These are phyloP conservation scores for Lycia hirtaria DNA, from an alignment of 2,888 invertebrate species.

Conservation along the genomic window DNA sequence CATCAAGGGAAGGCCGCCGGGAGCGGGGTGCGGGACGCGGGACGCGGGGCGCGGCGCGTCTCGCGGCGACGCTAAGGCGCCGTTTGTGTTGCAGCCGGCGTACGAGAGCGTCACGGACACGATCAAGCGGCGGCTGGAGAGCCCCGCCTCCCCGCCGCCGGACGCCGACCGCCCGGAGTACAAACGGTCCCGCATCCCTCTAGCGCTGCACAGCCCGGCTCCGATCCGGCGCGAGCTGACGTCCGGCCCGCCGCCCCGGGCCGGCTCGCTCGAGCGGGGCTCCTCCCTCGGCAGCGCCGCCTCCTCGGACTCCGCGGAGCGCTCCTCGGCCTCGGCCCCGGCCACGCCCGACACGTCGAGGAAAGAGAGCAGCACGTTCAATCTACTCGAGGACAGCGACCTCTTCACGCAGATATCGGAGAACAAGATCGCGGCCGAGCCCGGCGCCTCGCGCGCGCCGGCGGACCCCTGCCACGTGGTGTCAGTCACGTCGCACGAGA, in stretches of 20 bases:
- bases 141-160: slow-evolving; percentile 53
- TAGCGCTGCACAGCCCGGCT: slow-evolving; percentile 72
- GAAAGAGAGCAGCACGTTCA: slow-evolving; percentile 83
- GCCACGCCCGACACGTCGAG: slow-evolving; percentile 32
- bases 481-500: slow-evolving; percentile 89
- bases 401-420: slow-evolving; percentile 89
- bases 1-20: slow-evolving; percentile 19
- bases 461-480: slow-evolving; percentile 85
- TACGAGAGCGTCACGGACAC: slow-evolving; percentile 88
- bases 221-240: slow-evolving; percentile 69
- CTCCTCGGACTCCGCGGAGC: not conserved
- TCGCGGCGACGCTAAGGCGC: slow-evolving; percentile 25
- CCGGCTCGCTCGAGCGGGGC: slow-evolving; percentile 52
- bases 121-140: slow-evolving; percentile 85
- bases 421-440: slow-evolving; percentile 57
- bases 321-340: not conserved
- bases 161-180: slow-evolving; percentile 54
- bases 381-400: slow-evolving; percentile 88
- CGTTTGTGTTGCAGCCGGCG: slow-evolving; percentile 66
- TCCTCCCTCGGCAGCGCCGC: slow-evolving; percentile 43
- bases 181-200: slow-evolving; percentile 77
- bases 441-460: not conserved
- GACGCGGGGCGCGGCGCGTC: not conserved
- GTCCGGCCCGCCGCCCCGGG: slow-evolving; percentile 59
- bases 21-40: not conserved